Evolutionary conservation across 2,888 invertebrate species (phyloP).

Genomic region (Trichopoda pennipes): DNA sequence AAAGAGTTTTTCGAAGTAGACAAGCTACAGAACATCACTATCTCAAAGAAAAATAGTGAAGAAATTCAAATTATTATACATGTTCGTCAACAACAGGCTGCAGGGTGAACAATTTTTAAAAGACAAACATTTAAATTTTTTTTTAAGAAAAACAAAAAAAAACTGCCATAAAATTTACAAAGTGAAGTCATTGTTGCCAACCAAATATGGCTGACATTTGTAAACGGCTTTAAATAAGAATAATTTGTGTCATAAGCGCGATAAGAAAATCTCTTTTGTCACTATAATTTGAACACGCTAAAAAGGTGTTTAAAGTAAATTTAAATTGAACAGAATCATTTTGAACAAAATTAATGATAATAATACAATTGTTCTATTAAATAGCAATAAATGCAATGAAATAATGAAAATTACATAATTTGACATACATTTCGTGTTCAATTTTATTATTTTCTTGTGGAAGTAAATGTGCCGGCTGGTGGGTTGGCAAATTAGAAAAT

Average conservation of each 20-base stretch:
- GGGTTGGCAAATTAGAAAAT: too few species aligned
- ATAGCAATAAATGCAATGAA: too few species aligned
- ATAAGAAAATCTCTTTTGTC: constrained; percentile 27
- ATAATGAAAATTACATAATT: too few species aligned
- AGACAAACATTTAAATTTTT: constrained; percentile 25
- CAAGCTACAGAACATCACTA: too few species aligned
- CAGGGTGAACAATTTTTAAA: constrained; percentile 24
- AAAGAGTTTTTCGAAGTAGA: too few species aligned
- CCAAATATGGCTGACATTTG: constrained; percentile 53
- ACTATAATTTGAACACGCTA: background rate
- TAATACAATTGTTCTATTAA: too few species aligned
- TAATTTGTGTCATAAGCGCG: constrained; percentile 61
- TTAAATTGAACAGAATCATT: constrained; percentile 4
- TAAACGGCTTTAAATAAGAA: constrained; percentile 44
- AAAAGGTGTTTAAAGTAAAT: constrained; percentile 26
- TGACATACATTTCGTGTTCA: too few species aligned
- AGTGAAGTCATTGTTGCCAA: constrained; percentile 54
- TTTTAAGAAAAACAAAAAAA: constrained; percentile 5
- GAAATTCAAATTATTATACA: too few species aligned
- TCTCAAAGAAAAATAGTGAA: too few species aligned
- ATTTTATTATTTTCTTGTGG: too few species aligned
- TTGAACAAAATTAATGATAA: too few species aligned
- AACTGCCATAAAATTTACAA: constrained; percentile 26
- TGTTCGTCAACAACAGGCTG: background rate
- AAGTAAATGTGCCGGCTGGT: too few species aligned